Percentiles rank a stretch among this genome's conserved stretches.
These are phyloP conservation scores for Vulpes lagopus DNA, from an alignment of 2,113 vertebrate species.

Conservation along the genomic window DNA sequence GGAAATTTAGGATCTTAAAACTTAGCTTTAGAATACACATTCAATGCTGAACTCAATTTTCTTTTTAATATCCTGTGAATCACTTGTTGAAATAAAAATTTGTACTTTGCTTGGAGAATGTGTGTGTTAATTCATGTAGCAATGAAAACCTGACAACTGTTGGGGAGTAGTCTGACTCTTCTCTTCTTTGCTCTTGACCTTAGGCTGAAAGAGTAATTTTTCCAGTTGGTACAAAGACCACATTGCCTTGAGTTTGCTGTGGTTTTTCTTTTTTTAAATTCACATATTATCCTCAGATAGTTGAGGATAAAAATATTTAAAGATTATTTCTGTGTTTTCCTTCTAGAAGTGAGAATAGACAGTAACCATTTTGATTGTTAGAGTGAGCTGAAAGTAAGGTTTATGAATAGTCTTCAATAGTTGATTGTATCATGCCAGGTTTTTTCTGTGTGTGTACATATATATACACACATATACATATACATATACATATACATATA, in stretches of 20 bases:
- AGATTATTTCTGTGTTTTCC: neutral
- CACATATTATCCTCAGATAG: neutral
- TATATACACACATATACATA: too few species aligned
- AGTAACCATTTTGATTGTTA: slow-evolving; percentile 29
- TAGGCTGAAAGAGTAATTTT: neutral
- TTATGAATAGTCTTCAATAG: slow-evolving; percentile 17
- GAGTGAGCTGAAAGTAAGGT: neutral
- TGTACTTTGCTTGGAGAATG: neutral
- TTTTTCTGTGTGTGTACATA: neutral
- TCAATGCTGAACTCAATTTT: neutral
- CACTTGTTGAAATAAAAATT: slow-evolving; percentile 36
- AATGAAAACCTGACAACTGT: neutral
- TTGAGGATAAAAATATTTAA: neutral
- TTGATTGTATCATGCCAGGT: neutral
- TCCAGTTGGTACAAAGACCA: neutral
- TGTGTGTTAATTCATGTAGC: neutral
- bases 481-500: too few species aligned
- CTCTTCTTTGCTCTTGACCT: neutral
- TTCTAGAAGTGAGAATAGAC: neutral
- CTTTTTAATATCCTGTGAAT: neutral
- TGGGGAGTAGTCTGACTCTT: neutral
- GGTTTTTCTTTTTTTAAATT: neutral
- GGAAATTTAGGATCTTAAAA: slow-evolving; percentile 3
- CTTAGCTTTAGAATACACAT: neutral
- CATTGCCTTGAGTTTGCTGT: neutral